These are phyloP conservation scores for Acrobasis repandana DNA, from an alignment of 2,888 invertebrate species.

Conservation along the genomic window DNA sequence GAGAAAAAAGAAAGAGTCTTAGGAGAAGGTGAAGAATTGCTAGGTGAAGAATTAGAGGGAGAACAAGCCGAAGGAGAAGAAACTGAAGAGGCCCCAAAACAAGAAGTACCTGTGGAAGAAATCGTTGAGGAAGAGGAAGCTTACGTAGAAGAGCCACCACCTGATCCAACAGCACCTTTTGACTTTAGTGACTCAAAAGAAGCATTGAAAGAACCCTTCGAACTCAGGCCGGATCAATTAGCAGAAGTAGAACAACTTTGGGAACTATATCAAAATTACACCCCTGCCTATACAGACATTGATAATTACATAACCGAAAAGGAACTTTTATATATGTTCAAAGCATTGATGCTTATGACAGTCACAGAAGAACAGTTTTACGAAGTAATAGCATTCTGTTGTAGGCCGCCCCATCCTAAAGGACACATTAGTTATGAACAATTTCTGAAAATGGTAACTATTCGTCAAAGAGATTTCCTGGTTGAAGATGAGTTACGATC, in stretches of 20 bases:
- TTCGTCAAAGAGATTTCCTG: slow-evolving; percentile 62
- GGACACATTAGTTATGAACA: slow-evolving; percentile 68
- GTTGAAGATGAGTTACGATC: slow-evolving; percentile 66
- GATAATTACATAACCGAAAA: slow-evolving; percentile 66
- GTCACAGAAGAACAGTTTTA: slow-evolving; percentile 67
- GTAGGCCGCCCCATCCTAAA: slow-evolving; percentile 63
- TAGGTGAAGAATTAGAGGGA: slow-evolving; percentile 36
- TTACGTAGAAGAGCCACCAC: slow-evolving; percentile 61
- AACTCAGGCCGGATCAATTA: slow-evolving; percentile 65
- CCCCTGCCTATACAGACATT: slow-evolving; percentile 68
- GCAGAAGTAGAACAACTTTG: slow-evolving; percentile 71
- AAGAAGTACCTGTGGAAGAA: slow-evolving; percentile 42
- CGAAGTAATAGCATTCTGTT: slow-evolving; percentile 64
- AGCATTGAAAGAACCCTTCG: slow-evolving; percentile 60
- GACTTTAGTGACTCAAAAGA: slow-evolving; percentile 66
- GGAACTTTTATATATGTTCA: slow-evolving; percentile 70
- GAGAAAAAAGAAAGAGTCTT: slow-evolving; percentile 30
- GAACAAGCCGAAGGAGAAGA: slow-evolving; percentile 38
- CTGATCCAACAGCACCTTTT: slow-evolving; percentile 70
- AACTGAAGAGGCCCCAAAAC: slow-evolving; percentile 40
- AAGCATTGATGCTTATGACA: slow-evolving; percentile 63
- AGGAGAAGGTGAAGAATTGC: slow-evolving; percentile 38
- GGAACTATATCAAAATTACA: slow-evolving; percentile 68
- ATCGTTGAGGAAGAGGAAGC: slow-evolving; percentile 58
- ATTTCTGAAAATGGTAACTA: slow-evolving; percentile 67